Percentiles rank a stretch among this genome's conserved stretches.
These are phyloP conservation scores for Notolepis coatsorum DNA, from an alignment of 2,797 vertebrate genomes.

Conservation along the genomic window DNA sequence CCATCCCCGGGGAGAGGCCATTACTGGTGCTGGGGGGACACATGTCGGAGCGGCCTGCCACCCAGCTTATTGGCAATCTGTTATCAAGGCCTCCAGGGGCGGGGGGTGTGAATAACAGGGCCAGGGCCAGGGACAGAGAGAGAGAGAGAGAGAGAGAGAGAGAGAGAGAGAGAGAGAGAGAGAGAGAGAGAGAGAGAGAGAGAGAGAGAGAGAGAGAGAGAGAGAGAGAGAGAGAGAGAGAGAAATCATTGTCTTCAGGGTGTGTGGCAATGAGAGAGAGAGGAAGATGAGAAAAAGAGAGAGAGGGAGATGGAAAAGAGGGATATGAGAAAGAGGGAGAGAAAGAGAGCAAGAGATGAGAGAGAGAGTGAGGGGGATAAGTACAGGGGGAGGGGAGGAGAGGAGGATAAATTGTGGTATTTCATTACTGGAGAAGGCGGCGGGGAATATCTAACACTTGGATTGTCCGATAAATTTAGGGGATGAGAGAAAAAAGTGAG, in stretches of 20 bases:
- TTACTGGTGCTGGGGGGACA: slow-evolving; percentile 64
- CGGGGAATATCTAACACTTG: slow-evolving; percentile 46
- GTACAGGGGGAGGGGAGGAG: slow-evolving; percentile 40
- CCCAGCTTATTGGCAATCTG: slow-evolving; percentile 83
- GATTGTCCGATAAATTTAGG: slow-evolving; percentile 69
- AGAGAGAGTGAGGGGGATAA: slow-evolving; percentile 45
- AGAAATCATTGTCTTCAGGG: slow-evolving; percentile 64
- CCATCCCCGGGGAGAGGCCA: slow-evolving; percentile 68
- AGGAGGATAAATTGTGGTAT: slow-evolving; percentile 62
- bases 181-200: slow-evolving; percentile 4
- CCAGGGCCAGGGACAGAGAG: slow-evolving; percentile 58
- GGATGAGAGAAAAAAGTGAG: slow-evolving; percentile 21
- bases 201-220: slow-evolving; percentile 8
- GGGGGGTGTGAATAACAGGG: slow-evolving; percentile 56
- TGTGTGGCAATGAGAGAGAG: slow-evolving; percentile 40
- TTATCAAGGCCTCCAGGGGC: slow-evolving; percentile 72
- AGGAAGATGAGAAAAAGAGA: slow-evolving; percentile 26
- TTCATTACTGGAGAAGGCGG: slow-evolving; percentile 40
- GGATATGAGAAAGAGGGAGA: slow-evolving; percentile 32
- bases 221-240: too few species aligned
- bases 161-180: slow-evolving; percentile 29
- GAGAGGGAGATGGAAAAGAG: slow-evolving; percentile 24
- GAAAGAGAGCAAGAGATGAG: slow-evolving; percentile 45
- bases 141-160: slow-evolving; percentile 57
- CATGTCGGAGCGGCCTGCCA: slow-evolving; percentile 69